These are phyloP conservation scores for Xylota sylvarum DNA, from an alignment of 2,888 invertebrate genomes.

Conservation along the genomic window DNA sequence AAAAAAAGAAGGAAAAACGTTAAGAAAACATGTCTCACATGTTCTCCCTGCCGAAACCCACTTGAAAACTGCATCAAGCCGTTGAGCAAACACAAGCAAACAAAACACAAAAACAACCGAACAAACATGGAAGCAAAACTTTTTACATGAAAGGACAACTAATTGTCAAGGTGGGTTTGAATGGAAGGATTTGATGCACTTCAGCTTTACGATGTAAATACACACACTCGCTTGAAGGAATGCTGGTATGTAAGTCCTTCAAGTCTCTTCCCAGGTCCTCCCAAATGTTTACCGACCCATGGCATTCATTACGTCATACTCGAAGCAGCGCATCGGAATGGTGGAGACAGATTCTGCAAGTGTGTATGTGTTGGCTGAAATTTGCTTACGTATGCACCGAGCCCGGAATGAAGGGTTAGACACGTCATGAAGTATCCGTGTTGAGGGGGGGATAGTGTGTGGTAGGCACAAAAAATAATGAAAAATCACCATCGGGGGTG, in stretches of 20 bases:
- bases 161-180: slow-evolving; percentile 68
- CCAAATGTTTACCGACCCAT: slow-evolving; percentile 64
- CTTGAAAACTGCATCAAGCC: slow-evolving; percentile 54
- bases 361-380: slow-evolving; percentile 18
- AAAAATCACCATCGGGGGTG: slow-evolving; percentile 43
- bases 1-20: slow-evolving; percentile 12
- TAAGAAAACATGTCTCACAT: slow-evolving; percentile 48
- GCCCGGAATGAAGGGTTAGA: slow-evolving; percentile 19
- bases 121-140: slow-evolving; percentile 54
- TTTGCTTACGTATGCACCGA: slow-evolving; percentile 50
- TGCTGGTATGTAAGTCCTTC: not conserved
- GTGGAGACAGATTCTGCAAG: not conserved
- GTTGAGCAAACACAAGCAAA: slow-evolving; percentile 60
- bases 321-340: slow-evolving; percentile 1
- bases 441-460: not conserved
- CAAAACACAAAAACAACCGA: slow-evolving; percentile 32
- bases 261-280: slow-evolving; percentile 35
- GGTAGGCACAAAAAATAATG: slow-evolving; percentile 19
- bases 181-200: slow-evolving; percentile 59
- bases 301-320: slow-evolving; percentile 68
- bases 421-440: slow-evolving; percentile 25
- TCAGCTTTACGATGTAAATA: slow-evolving; percentile 33
- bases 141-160: slow-evolving; percentile 68
- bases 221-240: slow-evolving; percentile 1
- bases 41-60: not conserved